Evolutionary conservation across 2,888 invertebrate genomes (phyloP), one percentile per base, ranked within the genome.

Genomic region (Electrophaes corylata): DNA sequence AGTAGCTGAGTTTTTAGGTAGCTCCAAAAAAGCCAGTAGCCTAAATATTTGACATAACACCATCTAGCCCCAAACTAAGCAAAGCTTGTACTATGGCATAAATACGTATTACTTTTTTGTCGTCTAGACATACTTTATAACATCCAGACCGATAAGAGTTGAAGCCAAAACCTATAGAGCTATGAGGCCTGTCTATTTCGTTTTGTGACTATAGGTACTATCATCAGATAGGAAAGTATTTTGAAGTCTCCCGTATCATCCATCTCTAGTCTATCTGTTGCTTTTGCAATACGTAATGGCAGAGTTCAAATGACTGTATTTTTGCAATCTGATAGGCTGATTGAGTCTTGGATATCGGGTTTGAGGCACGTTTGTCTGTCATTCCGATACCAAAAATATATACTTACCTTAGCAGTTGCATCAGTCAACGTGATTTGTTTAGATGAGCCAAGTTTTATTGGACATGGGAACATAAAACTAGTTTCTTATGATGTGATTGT

Each of bases 391-490:
- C 67, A 23, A 41, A 23, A 43, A 39, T 10, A 52, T 67, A 57
- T 67, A 50, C 26, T 29, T 29, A 29, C 10, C 10, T 29, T 12
- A 37, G n/a, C 8, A 16, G 67, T 80, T 78, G 66, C 73, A 61
- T 73, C 70, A 76, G 57, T 46, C 59, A 62, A 53, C 62, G 62
- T 75, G 73, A 77, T 76, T 73, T 65, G 70, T 68, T 61, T 70
- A 72, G 58, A 70, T 70, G 66, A 72, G 52, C 57, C 63, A 62
- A 64, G 65, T 71, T 65, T 76, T 70, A 72, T 76, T 75, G 73
- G 80, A 74, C 77, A 81, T 84, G 81, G 74, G 81, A 82, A 69
- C 51, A 51, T 11, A 19, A 14, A 5, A 12, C 1, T 37, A 0
- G 3, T 6, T 12, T 35, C 12, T 35, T 12, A 2, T 35, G 35